A percentile compares a stretch with the other conserved stretches of the same genome.
phyloP scores from a whole-genome alignment of 2,113 vertebrate genomes.

The Oncorhynchus nerka region DNA sequence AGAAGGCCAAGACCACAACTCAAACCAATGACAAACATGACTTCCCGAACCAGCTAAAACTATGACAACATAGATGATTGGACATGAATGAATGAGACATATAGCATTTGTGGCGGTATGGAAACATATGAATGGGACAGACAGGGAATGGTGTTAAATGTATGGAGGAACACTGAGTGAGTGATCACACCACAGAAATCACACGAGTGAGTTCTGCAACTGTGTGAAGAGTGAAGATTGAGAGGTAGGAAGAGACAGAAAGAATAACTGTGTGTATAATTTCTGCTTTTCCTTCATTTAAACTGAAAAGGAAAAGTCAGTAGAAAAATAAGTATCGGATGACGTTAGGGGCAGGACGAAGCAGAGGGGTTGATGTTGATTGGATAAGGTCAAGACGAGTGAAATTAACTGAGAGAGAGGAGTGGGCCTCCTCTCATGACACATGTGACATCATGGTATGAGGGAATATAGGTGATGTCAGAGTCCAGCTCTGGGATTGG shows the following conservation, averaged over 20 bases:
- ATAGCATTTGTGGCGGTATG: not conserved
- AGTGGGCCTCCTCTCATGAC: not conserved
- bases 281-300: not conserved
- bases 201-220: conserved; percentile 21
- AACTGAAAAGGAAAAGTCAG: conserved; percentile 18
- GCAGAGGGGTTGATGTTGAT: conserved; percentile 40
- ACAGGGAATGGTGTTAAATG: conserved; percentile 17
- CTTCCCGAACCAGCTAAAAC: conserved; percentile 41
- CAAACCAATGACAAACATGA: conserved; percentile 37
- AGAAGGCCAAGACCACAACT: conserved; percentile 45
- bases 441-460: not conserved
- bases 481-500: not conserved
- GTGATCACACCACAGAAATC: not conserved
- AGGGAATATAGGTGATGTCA: not conserved
- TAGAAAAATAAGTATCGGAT: not conserved
- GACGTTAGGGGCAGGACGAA: not conserved
- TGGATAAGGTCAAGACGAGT: conserved; percentile 13
- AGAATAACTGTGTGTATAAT: conserved; percentile 44
- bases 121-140: conserved; percentile 29
- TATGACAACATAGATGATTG: conserved; percentile 40
- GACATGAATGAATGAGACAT: conserved; percentile 21
- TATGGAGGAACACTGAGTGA: conserved; percentile 24
- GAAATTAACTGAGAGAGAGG: not conserved
- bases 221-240: conserved; percentile 10
- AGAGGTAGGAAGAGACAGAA: conserved; percentile 29